These are phyloP conservation scores for Mus minutoides DNA, from an alignment of 2,797 vertebrate species.

Conservation along the genomic window DNA sequence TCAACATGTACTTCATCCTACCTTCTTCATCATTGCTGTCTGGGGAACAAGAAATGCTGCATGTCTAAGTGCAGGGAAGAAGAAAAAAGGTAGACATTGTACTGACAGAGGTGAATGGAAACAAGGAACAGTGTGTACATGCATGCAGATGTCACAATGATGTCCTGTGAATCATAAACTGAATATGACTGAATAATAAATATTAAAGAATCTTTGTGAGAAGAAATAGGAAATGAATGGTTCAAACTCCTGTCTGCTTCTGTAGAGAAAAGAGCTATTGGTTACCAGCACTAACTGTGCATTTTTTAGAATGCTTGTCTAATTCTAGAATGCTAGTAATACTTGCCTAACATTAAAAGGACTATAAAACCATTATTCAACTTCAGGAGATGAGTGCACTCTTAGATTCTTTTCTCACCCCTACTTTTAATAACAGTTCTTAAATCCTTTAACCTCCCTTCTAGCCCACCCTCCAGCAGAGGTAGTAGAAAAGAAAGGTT, in stretches of 20 bases:
- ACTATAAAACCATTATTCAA: not conserved
- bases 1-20: not conserved
- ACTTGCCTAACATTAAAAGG: not conserved
- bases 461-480: not conserved
- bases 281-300: not conserved
- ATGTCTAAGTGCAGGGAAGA: not conserved
- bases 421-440: not conserved
- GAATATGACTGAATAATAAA: not conserved
- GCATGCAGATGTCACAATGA: not conserved
- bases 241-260: not conserved
- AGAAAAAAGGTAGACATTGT: not conserved
- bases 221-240: not conserved
- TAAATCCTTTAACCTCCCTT: not conserved
- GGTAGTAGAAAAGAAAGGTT: not conserved
- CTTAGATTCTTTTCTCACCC: not conserved
- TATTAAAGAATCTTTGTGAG: not conserved
- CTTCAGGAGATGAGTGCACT: not conserved
- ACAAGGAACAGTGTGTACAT: not conserved
- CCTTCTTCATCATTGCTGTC: not conserved
- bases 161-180: not conserved
- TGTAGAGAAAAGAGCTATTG: not conserved
- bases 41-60: not conserved
- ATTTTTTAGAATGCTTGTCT: not conserved
- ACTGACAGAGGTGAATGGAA: not conserved
- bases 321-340: not conserved